These are phyloP conservation scores for Microchrysa polita DNA, from an alignment of 2,888 invertebrate species.

Conservation along the genomic window DNA sequence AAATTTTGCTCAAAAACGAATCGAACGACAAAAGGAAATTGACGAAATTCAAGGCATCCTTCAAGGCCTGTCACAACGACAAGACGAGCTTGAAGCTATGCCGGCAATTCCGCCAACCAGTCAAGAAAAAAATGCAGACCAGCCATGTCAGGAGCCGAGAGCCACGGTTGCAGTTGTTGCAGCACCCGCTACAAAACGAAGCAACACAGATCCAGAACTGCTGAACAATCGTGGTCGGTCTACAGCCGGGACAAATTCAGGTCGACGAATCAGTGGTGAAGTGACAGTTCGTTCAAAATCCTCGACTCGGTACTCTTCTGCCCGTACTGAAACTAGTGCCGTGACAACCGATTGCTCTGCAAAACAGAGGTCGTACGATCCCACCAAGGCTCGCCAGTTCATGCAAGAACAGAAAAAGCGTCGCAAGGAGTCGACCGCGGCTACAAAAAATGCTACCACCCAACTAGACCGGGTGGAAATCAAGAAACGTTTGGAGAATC, in stretches of 20 bases:
- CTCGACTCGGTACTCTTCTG: slow-evolving; percentile 42
- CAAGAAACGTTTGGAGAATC: slow-evolving; percentile 64
- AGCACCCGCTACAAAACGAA: slow-evolving; percentile 14
- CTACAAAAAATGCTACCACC: slow-evolving; percentile 61
- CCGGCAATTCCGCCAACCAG: background rate
- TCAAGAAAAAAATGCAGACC: background rate
- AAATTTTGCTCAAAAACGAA: slow-evolving; percentile 53
- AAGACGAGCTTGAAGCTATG: background rate
- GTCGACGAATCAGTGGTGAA: background rate
- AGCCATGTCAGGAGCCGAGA: background rate
- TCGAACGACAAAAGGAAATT: slow-evolving; percentile 54
- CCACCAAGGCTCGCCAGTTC: slow-evolving; percentile 67
- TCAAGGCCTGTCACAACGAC: slow-evolving; percentile 22
- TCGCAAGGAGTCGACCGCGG: slow-evolving; percentile 58
- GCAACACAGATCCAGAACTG: slow-evolving; percentile 14
- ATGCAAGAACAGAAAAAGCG: slow-evolving; percentile 69
- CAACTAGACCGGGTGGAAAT: slow-evolving; percentile 56
- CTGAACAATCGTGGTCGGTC: background rate
- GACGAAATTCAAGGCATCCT: slow-evolving; percentile 55
- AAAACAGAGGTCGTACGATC: slow-evolving; percentile 64
- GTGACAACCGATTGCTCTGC: background rate
- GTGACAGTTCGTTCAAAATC: slow-evolving; percentile 52
- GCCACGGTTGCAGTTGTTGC: slow-evolving; percentile 28
- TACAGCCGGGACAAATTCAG: background rate
- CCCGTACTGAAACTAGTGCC: background rate